Evolutionary conservation across 2,888 invertebrate species (phyloP).

Genomic region (Malacosoma neustria): DNA sequence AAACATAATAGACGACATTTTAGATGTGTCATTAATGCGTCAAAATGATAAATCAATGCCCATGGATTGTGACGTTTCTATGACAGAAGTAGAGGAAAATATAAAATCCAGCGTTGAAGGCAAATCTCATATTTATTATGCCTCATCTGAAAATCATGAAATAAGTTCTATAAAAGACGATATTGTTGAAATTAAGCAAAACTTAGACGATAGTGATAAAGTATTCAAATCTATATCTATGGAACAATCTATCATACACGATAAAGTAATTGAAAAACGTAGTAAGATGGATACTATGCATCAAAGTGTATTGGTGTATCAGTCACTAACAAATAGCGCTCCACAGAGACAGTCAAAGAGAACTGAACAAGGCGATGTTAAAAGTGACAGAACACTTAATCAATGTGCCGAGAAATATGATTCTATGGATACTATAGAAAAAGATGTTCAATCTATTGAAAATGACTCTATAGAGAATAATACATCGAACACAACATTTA

Average conservation of each 20-base stretch:
- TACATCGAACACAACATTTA: neutral
- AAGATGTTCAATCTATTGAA: neutral
- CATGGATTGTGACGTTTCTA: no score
- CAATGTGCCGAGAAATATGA: neutral
- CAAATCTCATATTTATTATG: no score
- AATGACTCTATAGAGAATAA: no score
- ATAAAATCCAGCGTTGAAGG: no score
- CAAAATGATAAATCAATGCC: no score
- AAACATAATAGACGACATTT: no score
- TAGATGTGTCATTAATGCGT: no score
- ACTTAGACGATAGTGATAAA: no score
- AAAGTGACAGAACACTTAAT: slow-evolving; percentile 1
- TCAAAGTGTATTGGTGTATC: slow-evolving; percentile 19
- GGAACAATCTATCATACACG: neutral
- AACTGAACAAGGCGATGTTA: slow-evolving; percentile 7
- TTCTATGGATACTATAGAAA: neutral
- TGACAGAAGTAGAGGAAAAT: no score
- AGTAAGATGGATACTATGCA: neutral
- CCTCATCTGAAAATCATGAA: no score
- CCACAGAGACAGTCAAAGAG: slow-evolving; percentile 5
- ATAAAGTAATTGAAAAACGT: neutral
- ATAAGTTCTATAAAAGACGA: no score
- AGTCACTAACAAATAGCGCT: slow-evolving; percentile 8
- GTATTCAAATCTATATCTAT: neutral
- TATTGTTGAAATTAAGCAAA: no score